Base-by-base conservation (phyloP, 2,113 vertebrate species). In the Rhinichthys klamathensis region DNA sequence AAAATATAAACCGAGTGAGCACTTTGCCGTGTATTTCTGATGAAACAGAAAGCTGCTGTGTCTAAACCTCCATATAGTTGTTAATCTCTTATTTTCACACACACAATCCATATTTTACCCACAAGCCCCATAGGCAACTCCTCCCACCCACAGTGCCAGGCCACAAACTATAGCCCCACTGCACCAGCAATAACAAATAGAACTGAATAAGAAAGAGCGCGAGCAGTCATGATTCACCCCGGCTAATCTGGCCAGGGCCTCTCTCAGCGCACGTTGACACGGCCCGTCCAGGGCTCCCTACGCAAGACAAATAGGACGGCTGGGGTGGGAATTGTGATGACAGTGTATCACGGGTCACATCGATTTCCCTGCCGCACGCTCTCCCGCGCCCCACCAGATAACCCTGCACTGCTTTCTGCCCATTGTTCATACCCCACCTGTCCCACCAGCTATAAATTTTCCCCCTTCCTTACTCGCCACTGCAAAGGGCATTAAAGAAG, bases 261-360 rank as follows among this genome's bases (percentile, higher is more conserved):
- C 69, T 79, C 63, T 38, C 49, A 1, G 44, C 79, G 23, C 60
- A 94, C 95, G 94, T 94, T 94, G 94, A 95, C 93, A 93, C 91
- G 35, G 63, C 95, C 94, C 94, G 91, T 95, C 94, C 94, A 93
- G 93, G 94, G 92, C 93, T 95, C 93, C 93, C 84, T 85, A 91
- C 87, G 87, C 94, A 96, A 96, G 95, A 96, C 95, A 95, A 96
- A 96, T 96, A 96, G 95, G 94, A 95, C 92, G 92, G 93, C 87
- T 91, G 95, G 94, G 94, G 95, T 95, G 94, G 95, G 94, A 94
- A 96, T 89, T 92, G 92, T 91, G 93, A 94, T 96, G 95, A 95
- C 96, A 95, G 94, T 94, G 91, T 93, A 94, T 95, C 95, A 96
- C 93, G 94, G 96, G 95, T 96, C 95, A 96, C 95, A 97, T 96